These are phyloP conservation scores for Cinclus mexicanus DNA, from an alignment of 2,113 vertebrate species.

Conservation along the genomic window DNA sequence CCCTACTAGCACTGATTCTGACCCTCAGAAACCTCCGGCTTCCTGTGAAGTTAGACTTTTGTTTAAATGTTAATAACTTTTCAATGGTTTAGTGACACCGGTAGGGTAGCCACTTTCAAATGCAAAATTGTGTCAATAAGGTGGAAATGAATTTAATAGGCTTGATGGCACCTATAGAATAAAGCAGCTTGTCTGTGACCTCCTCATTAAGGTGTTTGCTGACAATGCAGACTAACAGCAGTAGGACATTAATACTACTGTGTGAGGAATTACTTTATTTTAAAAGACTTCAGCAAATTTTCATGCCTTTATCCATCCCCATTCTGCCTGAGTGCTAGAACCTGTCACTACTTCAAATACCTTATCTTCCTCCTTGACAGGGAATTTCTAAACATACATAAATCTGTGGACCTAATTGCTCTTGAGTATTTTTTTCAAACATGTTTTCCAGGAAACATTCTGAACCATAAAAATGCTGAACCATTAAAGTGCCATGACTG, in stretches of 20 bases:
- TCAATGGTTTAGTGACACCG: not conserved
- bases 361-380: not conserved
- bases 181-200: constrained; percentile 12
- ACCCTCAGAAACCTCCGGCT: not conserved
- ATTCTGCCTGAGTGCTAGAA: constrained; percentile 6
- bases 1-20: not conserved
- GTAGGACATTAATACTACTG: not conserved
- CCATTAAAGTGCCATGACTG: not conserved
- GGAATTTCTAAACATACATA: not conserved
- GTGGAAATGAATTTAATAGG: constrained; percentile 24
- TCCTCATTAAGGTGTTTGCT: constrained; percentile 54
- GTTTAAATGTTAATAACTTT: not conserved
- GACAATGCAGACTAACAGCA: constrained; percentile 3
- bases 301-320: not conserved
- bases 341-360: not conserved
- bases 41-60: constrained; percentile 15
- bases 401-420: not conserved
- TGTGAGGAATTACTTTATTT: constrained; percentile 28
- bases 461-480: not conserved
- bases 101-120: not conserved
- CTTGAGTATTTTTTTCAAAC: not conserved
- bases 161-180: not conserved
- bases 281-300: constrained; percentile 34
- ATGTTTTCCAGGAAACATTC: not conserved
- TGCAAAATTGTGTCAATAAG: constrained; percentile 9